Base-by-base conservation (phyloP, 1,140 invertebrate genomes). In the Tetramorium parvispinum region DNA sequence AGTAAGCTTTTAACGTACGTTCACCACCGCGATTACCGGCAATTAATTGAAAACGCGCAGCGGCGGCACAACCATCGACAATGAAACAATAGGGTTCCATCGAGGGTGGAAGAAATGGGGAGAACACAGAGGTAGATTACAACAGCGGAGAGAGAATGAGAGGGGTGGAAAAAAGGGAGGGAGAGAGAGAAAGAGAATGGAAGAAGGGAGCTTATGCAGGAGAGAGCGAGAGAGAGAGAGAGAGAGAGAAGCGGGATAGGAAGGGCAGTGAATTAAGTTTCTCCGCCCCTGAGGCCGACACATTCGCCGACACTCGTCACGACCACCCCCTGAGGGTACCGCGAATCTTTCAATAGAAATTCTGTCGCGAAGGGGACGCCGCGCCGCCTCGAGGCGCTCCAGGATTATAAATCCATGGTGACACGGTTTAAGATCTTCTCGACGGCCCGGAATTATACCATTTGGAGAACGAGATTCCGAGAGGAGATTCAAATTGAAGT, bases 281-380 rank as follows among this genome's bases (percentile, higher is more conserved):
- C 90, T 91, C 89, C 89, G 90, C 92, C 90, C 89, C 91, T 89
- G 88, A 90, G 89, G 92, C 91, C 90, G 91, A 93, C 88, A 92
- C 92, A 92, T 92, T 91, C 89, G 87, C 78, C 85, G 88, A 90
- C 87, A 81, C 85, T 90, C 88, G 88, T 90, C 88, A 89, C 89
- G 88, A 89, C 88, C 88, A 90, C 78, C 88, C 88, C 66, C 88
- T 89, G 85, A 88, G 88, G 85, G 88, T 87, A 91, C 88, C 89
- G 91, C 88, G 89, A 89, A 87, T 92, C 85, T 91, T 86, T 81
- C 87, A 89, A 92, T 93, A 88, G 88, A 91, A 92, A 92, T 91
- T 85, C 81, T 70, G n/a, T 68, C 75, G 86, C 81, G 87, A 91
- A 91, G 70, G 87, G 89, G 85, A 91, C 87, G 81, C 85, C n/a